phyloP scores from a whole-genome alignment of 2,888 invertebrate genomes.

The Micropterix aruncella region DNA sequence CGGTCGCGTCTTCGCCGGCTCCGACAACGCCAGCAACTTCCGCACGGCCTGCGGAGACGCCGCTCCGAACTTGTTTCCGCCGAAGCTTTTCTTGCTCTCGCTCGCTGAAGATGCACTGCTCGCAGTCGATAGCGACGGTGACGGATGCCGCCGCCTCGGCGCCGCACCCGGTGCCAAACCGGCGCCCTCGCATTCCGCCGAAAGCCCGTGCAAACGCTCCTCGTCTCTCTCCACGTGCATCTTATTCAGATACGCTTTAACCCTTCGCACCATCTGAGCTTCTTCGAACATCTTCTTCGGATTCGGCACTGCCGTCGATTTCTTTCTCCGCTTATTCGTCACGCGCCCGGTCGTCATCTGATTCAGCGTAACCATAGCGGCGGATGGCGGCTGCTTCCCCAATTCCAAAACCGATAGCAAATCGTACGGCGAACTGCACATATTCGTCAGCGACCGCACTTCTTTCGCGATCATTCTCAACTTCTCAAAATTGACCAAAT shows the following conservation, averaged over 20 bases:
- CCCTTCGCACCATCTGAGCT: slow-evolving; percentile 95
- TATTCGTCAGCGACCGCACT: slow-evolving; percentile 76
- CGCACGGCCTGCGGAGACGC: slow-evolving; percentile 95
- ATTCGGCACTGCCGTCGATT: slow-evolving; percentile 81
- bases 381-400: slow-evolving; percentile 76
- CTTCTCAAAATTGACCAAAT: slow-evolving; percentile 94
- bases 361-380: slow-evolving; percentile 78
- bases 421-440: slow-evolving; percentile 92
- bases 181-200: slow-evolving; percentile 74
- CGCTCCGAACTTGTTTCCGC: slow-evolving; percentile 64
- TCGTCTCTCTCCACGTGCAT: slow-evolving; percentile 90
- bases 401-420: slow-evolving; percentile 71
- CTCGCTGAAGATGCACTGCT: slow-evolving; percentile 84
- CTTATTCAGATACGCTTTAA: slow-evolving; percentile 88
- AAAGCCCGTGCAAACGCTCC: slow-evolving; percentile 75
- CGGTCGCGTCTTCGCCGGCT: slow-evolving; percentile 75
- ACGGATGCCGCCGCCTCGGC: slow-evolving; percentile 72
- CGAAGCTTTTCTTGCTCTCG: slow-evolving; percentile 48
- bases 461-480: slow-evolving; percentile 97
- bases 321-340: slow-evolving; percentile 80
- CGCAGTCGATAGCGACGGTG: slow-evolving; percentile 85
- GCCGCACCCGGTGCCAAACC: slow-evolving; percentile 45
- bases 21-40: slow-evolving; percentile 84
- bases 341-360: slow-evolving; percentile 72
- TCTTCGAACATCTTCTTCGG: slow-evolving; percentile 98